Evolutionary conservation across 2,888 invertebrate species (phyloP), one percentile per base, ranked within the genome.

Genomic region (Spicauda simplicius): DNA sequence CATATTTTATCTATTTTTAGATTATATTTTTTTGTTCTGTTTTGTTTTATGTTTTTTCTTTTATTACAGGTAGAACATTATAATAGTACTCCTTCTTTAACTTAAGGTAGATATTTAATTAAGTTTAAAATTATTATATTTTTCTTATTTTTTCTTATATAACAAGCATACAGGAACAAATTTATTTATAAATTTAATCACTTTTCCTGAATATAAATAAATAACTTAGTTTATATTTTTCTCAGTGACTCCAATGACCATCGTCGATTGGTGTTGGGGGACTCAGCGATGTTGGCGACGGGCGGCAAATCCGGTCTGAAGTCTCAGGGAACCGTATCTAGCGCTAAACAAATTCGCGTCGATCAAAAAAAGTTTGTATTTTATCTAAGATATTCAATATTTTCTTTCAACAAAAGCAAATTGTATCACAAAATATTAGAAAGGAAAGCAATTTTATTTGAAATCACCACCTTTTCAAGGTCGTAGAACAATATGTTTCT

Each of bases 221-320:
- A n/a, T n/a, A n/a, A n/a, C n/a, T n/a, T n/a, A n/a, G n/a, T n/a
- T n/a, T 25, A 41, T 41, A 16, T 48, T 5, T 16, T 48, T 16
- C 5, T 4, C 45, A 97, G 97, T 77, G 99, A 99, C 84, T 98
- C 98, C 0, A 98, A 98, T 83, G 98, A 98, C 85, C 99, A 99
- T 83, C 95, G 99, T 45, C 88, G 90, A 0, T 91, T 98, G 70
- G 95, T 98, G 87, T 92, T 98, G 60, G 98, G 98, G 4, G 99
- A 99, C 84, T 98, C 98, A 0, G 98, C 98, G 0, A 97, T 98
- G 94, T 95, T 98, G 77, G 97, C 97, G 1, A 96, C 98, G 0
- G 97, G 97, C 69, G 90, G 91, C 16, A 92, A 92, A 72, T 94
- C 96, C n/a, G 96, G 97, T 16, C 87, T 98, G 56, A 97, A 98